Evolutionary conservation across 1,140 invertebrate species (phyloP).

Genomic region (Araneus ventricosus): DNA sequence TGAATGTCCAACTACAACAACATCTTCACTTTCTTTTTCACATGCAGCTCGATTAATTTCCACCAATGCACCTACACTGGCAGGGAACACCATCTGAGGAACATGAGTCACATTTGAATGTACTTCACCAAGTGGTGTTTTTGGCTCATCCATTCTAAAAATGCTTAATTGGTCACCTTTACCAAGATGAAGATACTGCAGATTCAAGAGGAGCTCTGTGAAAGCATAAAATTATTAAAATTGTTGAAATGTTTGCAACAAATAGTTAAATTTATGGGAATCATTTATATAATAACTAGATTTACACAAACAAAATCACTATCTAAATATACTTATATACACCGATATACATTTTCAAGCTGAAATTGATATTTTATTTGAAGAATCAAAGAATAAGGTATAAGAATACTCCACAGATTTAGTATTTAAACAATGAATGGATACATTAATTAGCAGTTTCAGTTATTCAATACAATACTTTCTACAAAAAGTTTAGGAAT

Average conservation of each 20-base stretch:
- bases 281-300: too few species aligned
- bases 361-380: too few species aligned
- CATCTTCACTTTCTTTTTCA: conserved; percentile 15
- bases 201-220: conserved; percentile 21
- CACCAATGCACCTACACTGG: conserved; percentile 42
- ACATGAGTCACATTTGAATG: conserved; percentile 5
- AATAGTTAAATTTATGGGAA: not conserved
- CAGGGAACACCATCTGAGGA: conserved; percentile 24
- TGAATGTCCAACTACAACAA: conserved; percentile 63
- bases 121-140: conserved; percentile 31
- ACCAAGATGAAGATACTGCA: conserved; percentile 46
- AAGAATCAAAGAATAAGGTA: too few species aligned
- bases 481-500: too few species aligned
- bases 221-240: not conserved
- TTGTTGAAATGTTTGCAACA: not conserved
- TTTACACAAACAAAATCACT: too few species aligned
- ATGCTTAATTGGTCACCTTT: conserved; percentile 6
- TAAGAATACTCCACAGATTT: too few species aligned
- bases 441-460: too few species aligned
- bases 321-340: too few species aligned
- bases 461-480: too few species aligned
- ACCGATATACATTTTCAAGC: too few species aligned
- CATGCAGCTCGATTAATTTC: conserved; percentile 28
- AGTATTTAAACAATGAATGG: too few species aligned
- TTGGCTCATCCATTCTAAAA: not conserved